phyloP scores from a whole-genome alignment of 1,140 invertebrate species.

The Conus betulinus region DNA sequence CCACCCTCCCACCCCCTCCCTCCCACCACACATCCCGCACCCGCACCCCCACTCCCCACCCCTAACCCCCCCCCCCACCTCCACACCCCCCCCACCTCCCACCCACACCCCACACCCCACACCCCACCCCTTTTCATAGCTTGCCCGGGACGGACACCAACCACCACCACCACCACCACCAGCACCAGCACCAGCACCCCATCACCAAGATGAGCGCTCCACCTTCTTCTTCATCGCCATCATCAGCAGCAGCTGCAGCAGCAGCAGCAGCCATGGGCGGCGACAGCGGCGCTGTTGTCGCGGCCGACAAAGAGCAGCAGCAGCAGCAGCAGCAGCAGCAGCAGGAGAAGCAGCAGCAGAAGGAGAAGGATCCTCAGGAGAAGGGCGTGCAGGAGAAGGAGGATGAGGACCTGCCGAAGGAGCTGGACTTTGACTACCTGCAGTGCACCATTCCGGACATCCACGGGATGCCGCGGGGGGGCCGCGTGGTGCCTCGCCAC shows the following conservation, averaged over 20 bases:
- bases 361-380: too few species aligned
- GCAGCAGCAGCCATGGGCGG: not conserved
- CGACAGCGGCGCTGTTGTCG: too few species aligned
- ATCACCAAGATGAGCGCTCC: not conserved
- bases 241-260: not conserved
- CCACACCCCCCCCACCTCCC: too few species aligned
- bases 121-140: too few species aligned
- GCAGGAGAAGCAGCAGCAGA: conserved; percentile 4
- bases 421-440: conserved; percentile 28
- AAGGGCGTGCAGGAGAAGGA: not conserved
- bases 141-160: too few species aligned
- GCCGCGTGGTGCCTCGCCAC: conserved; percentile 27
- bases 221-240: not conserved
- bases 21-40: too few species aligned
- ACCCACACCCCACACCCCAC: too few species aligned
- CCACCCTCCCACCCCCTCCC: too few species aligned
- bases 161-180: not conserved
- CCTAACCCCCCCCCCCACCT: too few species aligned
- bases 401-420: not conserved
- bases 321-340: not conserved
- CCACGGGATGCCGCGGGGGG: conserved; percentile 20
- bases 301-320: not conserved
- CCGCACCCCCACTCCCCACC: too few species aligned
- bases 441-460: conserved; percentile 11
- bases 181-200: not conserved